Evolutionary conservation across 2,113 vertebrate genomes (phyloP).

Genomic region (Lamprologus tigripictilis): DNA sequence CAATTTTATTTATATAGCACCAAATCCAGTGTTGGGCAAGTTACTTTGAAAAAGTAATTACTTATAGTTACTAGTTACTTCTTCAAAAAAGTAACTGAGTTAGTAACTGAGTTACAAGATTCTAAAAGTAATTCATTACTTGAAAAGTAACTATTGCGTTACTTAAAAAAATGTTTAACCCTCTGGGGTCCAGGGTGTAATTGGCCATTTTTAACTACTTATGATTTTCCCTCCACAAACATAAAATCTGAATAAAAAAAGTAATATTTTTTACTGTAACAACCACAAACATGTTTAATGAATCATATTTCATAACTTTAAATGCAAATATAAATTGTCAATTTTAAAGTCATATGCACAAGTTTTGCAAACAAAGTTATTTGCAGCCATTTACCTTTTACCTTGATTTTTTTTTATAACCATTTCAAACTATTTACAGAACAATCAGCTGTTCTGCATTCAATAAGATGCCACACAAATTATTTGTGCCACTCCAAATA

Average conservation of each 20-base stretch:
- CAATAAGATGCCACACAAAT: not conserved
- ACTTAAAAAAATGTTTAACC: not conserved
- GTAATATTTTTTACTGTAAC: accelerated
- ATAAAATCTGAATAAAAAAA: accelerated
- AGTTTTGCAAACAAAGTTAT: not conserved
- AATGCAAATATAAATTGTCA: not conserved
- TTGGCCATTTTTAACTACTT: not conserved
- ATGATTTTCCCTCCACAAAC: not conserved
- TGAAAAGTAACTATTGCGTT: not conserved
- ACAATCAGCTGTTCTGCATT: not conserved
- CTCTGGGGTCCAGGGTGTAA: not conserved
- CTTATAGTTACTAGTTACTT: not conserved
- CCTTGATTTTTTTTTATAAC: not conserved
- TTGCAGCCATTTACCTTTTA: not conserved
- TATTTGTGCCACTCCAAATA: not conserved
- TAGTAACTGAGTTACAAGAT: not conserved
- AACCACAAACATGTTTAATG: not conserved
- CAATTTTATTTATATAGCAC: not conserved
- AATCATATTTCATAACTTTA: not conserved
- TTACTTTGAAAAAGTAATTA: not conserved
- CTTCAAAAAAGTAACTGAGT: not conserved
- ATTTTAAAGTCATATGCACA: not conserved
- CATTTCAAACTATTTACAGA: not conserved
- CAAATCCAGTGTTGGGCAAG: not conserved
- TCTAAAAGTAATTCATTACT: not conserved